Evolutionary conservation across 1,140 invertebrate genomes (phyloP), one percentile per base, ranked within the genome.

Genomic region (Halesus radiatus): DNA sequence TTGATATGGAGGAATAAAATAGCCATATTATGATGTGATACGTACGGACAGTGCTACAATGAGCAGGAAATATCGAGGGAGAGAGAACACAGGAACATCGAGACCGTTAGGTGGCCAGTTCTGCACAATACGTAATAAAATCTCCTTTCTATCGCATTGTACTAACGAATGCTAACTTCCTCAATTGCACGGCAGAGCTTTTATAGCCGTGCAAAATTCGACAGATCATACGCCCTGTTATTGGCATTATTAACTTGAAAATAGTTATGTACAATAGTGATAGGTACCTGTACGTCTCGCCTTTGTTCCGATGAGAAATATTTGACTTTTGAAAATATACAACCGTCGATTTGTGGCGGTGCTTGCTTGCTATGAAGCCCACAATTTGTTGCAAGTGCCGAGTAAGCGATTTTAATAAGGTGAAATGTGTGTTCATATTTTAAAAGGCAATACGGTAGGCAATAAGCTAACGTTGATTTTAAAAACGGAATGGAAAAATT

Each of bases 81-180:
- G 26, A 3, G 29, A n/a, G 22, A 22, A 66, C 1, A 68, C 15
- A 13, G 23, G 20, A 3, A 32, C 18, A 20, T 26, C 3, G 23
- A 53, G 3, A 56, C 70, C 70, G 70, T 74, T 74, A 74, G 70
- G 54, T 56, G 70, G n/a, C 70, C 70, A 74, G 70, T 26, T 74
- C 53, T 23, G 18, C n/a, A 74, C 70, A 74, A 74, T 74, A 74
- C 70, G 54, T 56, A 74, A 74, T 74, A 56, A 74, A 74, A 74
- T 72, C 68, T 72, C 70, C 53, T 56, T 72, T 54, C 70, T 74
- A 53, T 74, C 70, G 50, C 50, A 8, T 50, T 16, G 66, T 20
- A 45, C 32, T 66, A 66, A 66, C 62, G 62, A 66, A 66, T 66
- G n/a, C 22, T 32, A 70, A 70, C 66, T 70, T 70, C 66, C 66